Base-by-base conservation (phyloP, 2,797 vertebrate genomes). In the Sylvia borin region DNA sequence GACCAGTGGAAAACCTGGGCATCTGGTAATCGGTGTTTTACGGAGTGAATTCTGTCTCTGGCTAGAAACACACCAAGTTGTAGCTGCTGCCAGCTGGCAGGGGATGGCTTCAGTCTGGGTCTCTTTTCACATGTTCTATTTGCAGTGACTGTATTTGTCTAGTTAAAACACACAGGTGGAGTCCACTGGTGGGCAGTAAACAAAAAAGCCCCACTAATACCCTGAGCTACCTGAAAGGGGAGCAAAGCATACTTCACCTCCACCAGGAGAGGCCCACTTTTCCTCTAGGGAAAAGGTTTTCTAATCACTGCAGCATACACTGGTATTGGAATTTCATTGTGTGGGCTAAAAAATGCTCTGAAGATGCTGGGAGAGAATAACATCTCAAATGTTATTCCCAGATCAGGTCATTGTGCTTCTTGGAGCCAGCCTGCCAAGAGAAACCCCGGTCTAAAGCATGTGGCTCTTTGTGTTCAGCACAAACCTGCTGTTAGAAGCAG, bases 1-100 rank as follows among this genome's bases (percentile, higher is more conserved):
- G 88, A 61, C 27, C 58, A 81, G n/a, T 71, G 80, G 70, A 95
- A 94, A 94, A 73, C 72, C 45, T 51, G 80, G 83, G 38, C 60
- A 68, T 79, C 73, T 86, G 90, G 32, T 61, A 55, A 47, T 72
- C 31, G 34, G 31, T 78, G 25, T 83, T 71, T 48, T 71, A 36
- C 2, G 7, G 48, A 72, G 26, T 36, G 73, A 78, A 61, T 67
- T 60, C 48, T 4, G 4, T 55, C 40, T 92, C 51, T 0, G 0
- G 53, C 57, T 72, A 81, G 60, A 94, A 84, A 45, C 10, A 21
- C 12, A 26, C 27, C 3, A 31, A 67, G n/a, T 53, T 93, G 72
- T 88, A 40, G 3, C 76, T 73, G 21, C 50, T 86, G 89, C 79
- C 88, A 95, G 66, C 73, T 90, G 83, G 73, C 73, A 79, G 55